Evolutionary conservation across 2,113 vertebrate genomes (phyloP).

Genomic region (Lepus europaeus): DNA sequence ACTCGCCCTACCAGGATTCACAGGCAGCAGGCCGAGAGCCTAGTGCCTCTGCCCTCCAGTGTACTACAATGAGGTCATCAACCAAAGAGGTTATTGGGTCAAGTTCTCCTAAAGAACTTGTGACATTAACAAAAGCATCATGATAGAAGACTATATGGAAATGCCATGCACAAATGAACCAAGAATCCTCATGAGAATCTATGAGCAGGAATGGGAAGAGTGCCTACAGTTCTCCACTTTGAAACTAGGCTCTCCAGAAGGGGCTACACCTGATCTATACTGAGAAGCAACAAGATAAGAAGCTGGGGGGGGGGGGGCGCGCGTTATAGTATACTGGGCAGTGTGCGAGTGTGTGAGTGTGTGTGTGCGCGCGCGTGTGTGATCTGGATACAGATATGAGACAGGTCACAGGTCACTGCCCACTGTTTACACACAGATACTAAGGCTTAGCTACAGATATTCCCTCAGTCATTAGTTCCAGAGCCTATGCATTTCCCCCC

Average conservation of each 20-base stretch:
- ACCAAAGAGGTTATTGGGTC: background rate
- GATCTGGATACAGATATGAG: background rate
- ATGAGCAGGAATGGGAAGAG: background rate
- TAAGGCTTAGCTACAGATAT: background rate
- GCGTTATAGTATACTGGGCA: background rate
- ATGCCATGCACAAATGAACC: background rate
- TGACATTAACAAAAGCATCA: background rate
- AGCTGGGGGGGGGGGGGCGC: background rate
- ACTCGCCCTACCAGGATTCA: background rate
- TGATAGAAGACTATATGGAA: background rate
- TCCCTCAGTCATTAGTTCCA: background rate
- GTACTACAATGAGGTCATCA: background rate
- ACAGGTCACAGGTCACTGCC: background rate
- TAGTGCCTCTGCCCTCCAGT: background rate
- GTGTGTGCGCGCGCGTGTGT: background rate
- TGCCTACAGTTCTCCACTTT: background rate
- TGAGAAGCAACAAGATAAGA: background rate
- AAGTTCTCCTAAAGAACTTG: background rate
- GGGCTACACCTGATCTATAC: fast-evolving
- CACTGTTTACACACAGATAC: background rate
- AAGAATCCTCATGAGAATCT: background rate
- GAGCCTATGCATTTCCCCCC: background rate
- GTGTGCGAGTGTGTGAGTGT: background rate
- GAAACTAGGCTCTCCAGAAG: background rate
- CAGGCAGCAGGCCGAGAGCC: background rate